Conservation (phyloP, 2,797 vertebrate species). For the Chaunax sp. region DNA sequence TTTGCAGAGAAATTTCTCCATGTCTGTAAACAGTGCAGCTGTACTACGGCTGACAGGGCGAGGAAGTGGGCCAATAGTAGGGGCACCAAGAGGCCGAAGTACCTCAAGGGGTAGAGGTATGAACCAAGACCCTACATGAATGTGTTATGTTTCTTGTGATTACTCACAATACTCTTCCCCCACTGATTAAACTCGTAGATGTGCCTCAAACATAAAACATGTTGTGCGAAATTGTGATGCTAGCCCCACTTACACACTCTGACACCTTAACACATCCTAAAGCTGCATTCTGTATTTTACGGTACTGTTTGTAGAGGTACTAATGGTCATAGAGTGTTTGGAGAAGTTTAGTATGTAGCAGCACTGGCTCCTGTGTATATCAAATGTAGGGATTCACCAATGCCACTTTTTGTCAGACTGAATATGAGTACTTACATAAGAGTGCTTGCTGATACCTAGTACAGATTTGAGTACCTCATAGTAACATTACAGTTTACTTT, state of each 20-base stretch:
- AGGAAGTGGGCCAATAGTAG: constrained; percentile 91
- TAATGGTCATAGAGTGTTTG: too few relatives aligned
- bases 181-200: constrained; percentile 31
- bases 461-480: too few relatives aligned
- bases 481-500: too few relatives aligned
- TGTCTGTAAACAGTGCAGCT: constrained; percentile 98
- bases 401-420: too few relatives aligned
- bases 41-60: constrained; percentile 95
- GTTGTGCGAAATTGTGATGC: not conserved
- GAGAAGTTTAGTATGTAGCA: too few relatives aligned
- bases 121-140: not conserved
- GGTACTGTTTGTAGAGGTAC: too few relatives aligned
- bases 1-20: constrained; percentile 98
- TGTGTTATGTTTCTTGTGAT: constrained; percentile 19
- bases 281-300: not conserved
- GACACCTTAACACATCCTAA: not conserved
- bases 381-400: too few relatives aligned
- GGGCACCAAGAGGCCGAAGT: constrained; percentile 97
- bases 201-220: constrained; percentile 6
- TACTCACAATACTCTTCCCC: constrained; percentile 24
- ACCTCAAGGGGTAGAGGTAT: constrained; percentile 97
- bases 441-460: too few relatives aligned
- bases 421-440: too few relatives aligned
- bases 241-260: not conserved
- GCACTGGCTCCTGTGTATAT: too few relatives aligned